Conservation (phyloP, 2,113 vertebrate species). For the Thomomys bottae region DNA sequence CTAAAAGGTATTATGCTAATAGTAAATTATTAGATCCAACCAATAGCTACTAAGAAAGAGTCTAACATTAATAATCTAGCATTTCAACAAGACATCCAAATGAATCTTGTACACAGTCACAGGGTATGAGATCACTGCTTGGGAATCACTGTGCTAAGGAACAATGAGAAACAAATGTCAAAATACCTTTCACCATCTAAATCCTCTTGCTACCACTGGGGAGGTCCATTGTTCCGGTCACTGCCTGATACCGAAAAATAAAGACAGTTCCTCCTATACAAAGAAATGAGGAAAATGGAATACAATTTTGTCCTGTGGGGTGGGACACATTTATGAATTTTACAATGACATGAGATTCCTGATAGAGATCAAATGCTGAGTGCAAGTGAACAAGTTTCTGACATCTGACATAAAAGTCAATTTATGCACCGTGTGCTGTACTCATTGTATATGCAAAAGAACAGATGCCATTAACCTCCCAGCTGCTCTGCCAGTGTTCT, state of each 20-base stretch:
- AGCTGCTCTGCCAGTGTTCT: neutral
- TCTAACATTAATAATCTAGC: accelerated
- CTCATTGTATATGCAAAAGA: neutral
- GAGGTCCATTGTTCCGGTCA: neutral
- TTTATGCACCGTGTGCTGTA: neutral
- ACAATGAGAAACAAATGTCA: neutral
- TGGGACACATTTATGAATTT: neutral
- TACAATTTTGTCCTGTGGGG: neutral
- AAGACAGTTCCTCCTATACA: neutral
- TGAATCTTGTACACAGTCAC: too few relatives aligned
- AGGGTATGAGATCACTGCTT: accelerated
- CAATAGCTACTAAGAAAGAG: neutral
- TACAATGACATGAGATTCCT: neutral
- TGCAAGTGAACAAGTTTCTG: neutral
- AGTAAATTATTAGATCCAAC: neutral
- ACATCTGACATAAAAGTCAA: neutral
- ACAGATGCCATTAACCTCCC: neutral
- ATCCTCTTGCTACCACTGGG: accelerated
- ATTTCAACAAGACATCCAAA: neutral
- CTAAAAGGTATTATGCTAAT: too few relatives aligned
- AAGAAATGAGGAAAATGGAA: neutral
- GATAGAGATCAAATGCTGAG: neutral
- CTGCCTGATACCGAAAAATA: neutral
- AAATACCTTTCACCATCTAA: neutral
- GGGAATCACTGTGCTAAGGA: neutral